Base-by-base conservation (phyloP, 1,140 invertebrate species). In the Ostrea edulis region DNA sequence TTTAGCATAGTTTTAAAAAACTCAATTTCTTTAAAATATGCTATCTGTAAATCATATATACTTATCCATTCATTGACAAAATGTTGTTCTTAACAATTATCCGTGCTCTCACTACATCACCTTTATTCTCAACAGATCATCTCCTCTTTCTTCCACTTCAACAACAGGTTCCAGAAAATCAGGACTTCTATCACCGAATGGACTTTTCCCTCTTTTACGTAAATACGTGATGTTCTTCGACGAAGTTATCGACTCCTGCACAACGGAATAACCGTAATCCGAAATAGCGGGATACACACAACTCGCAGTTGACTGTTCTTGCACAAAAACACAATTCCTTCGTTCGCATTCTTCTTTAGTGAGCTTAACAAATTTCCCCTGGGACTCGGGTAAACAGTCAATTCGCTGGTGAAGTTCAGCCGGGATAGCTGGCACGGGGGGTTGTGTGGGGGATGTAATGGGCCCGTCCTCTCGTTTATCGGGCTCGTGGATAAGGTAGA, bases 311-410 rank as follows among this genome's bases (percentile, higher is more conserved):
- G 17, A 77, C 14, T 52, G n/a, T 51, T 81, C 14, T 9, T 55
- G 44, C 11, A 88, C 77, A 86, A 86, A 93, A 2, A 90, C 65
- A 89, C 92, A 93, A 20, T 89, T 85, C 20, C 92, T 86, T 14
- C 53, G 17, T 44, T 91, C 88, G 35, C 92, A 93, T 52, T 86
- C 84, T 54, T 89, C 89, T 84, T 84, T 62, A 8, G 90, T 92
- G 5, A 89, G 83, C 71, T 85, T 83, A 0, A 89, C 84, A 35
- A 85, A 35, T 2, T 85, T 55, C 22, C 90, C 88, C 8, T 84
- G 81, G 29, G 84, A 85, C 84, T 93, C 92, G 0, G 92, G 92
- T 77, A 90, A 90, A 71, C 92, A 93, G 77, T 93, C 89, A 3
- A 93, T 90, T 82, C 91, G 85, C 53, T 88, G 85, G 2, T 35